Percentiles rank a stretch among this genome's conserved stretches.
Conservation (phyloP, 2,888 invertebrate species). For the Nephrocerus scutellatus region DNA sequence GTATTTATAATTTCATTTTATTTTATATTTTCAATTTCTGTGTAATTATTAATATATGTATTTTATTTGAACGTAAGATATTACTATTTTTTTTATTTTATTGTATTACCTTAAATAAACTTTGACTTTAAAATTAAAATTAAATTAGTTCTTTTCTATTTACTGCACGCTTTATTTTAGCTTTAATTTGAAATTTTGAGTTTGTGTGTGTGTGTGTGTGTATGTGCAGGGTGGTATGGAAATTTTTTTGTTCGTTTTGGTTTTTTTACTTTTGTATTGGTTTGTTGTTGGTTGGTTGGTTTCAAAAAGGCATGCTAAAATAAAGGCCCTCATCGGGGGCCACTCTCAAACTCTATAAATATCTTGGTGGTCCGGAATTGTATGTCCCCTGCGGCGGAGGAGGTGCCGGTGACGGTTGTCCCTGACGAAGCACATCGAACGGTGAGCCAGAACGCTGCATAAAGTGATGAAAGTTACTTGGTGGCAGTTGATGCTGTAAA, state of each 20-base stretch:
- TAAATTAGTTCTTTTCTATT: constrained; percentile 21
- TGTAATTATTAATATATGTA: constrained; percentile 22
- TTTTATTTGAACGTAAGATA: constrained; percentile 20
- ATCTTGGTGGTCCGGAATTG: constrained; percentile 47
- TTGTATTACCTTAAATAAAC: too few relatives aligned
- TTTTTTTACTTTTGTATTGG: constrained; percentile 20
- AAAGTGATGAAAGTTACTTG: constrained; percentile 45
- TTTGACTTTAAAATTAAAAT: too few relatives aligned
- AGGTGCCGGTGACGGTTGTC: constrained; percentile 40
- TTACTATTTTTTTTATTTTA: constrained; percentile 21
- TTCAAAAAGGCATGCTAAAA: constrained; percentile 48
- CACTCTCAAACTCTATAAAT: constrained; percentile 48
- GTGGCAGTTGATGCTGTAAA: constrained; percentile 42
- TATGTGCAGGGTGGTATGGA: constrained; percentile 4
- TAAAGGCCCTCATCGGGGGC: constrained; percentile 46
- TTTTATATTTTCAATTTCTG: constrained; percentile 22
- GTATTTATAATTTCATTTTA: constrained; percentile 14
- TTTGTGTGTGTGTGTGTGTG: constrained; percentile 13
- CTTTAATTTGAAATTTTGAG: constrained; percentile 28
- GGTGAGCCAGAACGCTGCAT: constrained; percentile 47
- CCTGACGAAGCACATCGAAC: constrained; percentile 44
- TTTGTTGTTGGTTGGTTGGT: constrained; percentile 25
- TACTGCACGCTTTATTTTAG: constrained; percentile 37
- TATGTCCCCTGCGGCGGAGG: constrained; percentile 41
- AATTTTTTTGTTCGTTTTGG: constrained; percentile 12